A percentile compares a stretch with the other conserved stretches of the same genome.
phyloP scores from a whole-genome alignment of 2,888 invertebrate species.

The Emmelina monodactyla region DNA sequence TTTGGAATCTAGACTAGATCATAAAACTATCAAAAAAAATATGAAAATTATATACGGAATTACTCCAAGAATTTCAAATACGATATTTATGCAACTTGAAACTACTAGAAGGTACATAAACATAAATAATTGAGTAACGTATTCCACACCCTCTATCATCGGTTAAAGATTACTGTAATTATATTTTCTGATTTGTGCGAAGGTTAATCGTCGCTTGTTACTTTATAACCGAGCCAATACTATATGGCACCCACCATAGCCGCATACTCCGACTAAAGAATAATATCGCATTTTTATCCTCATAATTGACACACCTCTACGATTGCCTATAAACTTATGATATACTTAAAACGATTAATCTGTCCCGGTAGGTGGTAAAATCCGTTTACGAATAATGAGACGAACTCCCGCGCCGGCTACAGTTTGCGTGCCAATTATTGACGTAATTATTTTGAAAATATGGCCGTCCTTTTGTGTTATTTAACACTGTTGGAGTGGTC shows the following conservation, averaged over 20 bases:
- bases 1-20: too few species aligned
- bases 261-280: constrained; percentile 27
- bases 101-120: too few species aligned
- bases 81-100: too few species aligned
- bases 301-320: constrained; percentile 53
- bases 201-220: too few species aligned
- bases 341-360: constrained; percentile 62
- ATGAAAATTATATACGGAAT: too few species aligned
- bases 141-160: too few species aligned
- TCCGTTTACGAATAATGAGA: constrained; percentile 51
- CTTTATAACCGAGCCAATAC: too few species aligned
- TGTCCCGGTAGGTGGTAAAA: constrained; percentile 61
- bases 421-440: constrained; percentile 61
- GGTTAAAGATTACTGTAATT: too few species aligned
- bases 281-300: constrained; percentile 55
- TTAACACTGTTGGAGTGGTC: constrained; percentile 45
- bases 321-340: constrained; percentile 51
- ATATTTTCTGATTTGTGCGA: too few species aligned
- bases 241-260: constrained; percentile 12
- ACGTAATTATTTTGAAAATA: constrained; percentile 64
- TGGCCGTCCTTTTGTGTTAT: constrained; percentile 50
- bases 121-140: too few species aligned
- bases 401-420: constrained; percentile 34
- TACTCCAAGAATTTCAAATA: too few species aligned
- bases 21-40: too few species aligned